Percentiles rank a stretch among this genome's conserved stretches.
Evolutionary conservation across 2,113 vertebrate genomes (phyloP).

Genomic region (Elephantulus edwardii): DNA sequence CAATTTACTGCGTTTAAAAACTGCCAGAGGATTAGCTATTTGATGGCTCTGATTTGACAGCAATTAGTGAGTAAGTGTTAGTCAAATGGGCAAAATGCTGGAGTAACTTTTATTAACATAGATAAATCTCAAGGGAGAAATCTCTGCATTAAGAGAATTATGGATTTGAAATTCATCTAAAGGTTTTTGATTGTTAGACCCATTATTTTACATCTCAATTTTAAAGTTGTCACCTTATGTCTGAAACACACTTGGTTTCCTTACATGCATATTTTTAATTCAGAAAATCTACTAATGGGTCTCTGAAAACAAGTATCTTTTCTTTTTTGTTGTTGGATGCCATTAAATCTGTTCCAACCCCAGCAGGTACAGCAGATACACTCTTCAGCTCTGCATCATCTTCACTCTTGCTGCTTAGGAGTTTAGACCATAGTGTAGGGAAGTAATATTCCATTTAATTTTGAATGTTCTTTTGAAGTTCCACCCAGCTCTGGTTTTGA

Average conservation of each 20-base stretch:
- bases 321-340: too few relatives aligned
- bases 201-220: background rate
- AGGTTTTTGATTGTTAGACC: background rate
- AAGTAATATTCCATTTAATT: background rate
- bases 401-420: too few relatives aligned
- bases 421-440: background rate
- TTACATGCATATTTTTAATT: background rate
- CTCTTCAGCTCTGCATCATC: too few relatives aligned
- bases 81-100: background rate
- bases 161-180: background rate
- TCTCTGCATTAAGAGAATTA: background rate
- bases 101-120: background rate
- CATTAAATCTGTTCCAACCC: too few relatives aligned
- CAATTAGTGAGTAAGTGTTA: too few relatives aligned
- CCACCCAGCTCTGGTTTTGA: conserved; percentile 35
- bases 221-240: background rate
- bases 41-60: too few relatives aligned
- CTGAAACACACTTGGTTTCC: background rate
- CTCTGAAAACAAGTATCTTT: conserved; percentile 27
- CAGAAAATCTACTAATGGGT: background rate
- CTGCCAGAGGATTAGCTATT: too few relatives aligned
- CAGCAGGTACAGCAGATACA: too few relatives aligned
- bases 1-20: too few relatives aligned
- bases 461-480: background rate
- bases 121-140: background rate